Evolutionary conservation across 2,888 invertebrate genomes (phyloP).

Genomic region (Chaitophorus viminalis): DNA sequence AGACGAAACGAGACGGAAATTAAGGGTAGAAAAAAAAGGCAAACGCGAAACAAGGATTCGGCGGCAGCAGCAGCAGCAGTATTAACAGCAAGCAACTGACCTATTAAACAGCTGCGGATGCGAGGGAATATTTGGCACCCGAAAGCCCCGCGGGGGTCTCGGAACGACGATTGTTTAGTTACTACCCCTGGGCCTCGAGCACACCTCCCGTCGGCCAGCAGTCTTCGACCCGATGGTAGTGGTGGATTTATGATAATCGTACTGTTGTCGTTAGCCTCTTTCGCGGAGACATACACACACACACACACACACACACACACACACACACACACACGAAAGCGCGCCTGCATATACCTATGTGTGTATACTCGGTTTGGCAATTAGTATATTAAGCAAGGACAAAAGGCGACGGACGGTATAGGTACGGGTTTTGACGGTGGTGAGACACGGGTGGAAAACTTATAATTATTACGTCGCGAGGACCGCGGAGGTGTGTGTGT

Average conservation of each 20-base stretch:
- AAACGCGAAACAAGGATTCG: not conserved
- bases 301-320: not conserved
- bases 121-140: slow-evolving; percentile 11
- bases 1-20: not conserved
- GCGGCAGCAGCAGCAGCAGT: not conserved
- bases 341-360: no score
- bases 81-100: not conserved
- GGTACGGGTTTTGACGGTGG: not conserved
- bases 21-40: not conserved
- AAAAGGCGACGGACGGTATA: slow-evolving; percentile 35
- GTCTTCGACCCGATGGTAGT: not conserved
- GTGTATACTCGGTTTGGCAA: slow-evolving; percentile 49
- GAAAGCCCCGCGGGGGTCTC: not conserved
- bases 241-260: slow-evolving; percentile 55
- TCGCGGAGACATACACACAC: not conserved
- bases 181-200: not conserved
- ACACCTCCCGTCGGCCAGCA: not conserved
- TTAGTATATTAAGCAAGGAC: slow-evolving; percentile 45
- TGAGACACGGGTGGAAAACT: slow-evolving; percentile 33
- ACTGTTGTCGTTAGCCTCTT: not conserved
- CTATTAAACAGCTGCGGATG: not conserved
- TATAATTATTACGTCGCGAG: slow-evolving; percentile 27
- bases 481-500: not conserved
- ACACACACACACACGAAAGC: no score
- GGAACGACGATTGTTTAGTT: slow-evolving; percentile 2